Evolutionary conservation across 2,113 vertebrate species (phyloP).

Genomic region (Albula glossodonta): DNA sequence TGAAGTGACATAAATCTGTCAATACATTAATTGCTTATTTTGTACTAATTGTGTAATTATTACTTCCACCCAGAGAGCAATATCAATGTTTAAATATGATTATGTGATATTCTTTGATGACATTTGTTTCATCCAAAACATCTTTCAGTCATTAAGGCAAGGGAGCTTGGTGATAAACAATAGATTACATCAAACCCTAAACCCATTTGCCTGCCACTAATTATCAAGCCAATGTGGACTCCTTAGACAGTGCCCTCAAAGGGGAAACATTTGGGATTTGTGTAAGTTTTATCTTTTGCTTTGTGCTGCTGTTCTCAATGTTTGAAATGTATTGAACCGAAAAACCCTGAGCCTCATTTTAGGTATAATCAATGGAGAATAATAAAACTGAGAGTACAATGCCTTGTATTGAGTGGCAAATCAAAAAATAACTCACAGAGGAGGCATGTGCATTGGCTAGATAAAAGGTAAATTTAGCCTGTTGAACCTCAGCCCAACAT

Average conservation of each 20-base stretch:
- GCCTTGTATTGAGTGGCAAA: no score
- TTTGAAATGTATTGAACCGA: no score
- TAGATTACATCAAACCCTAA: background rate
- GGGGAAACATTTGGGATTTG: no score
- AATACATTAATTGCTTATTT: background rate
- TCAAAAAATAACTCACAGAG: no score
- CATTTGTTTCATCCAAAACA: background rate
- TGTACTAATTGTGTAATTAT: background rate
- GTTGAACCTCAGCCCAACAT: no score
- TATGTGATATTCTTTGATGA: background rate
- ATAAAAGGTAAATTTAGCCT: no score
- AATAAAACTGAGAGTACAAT: no score
- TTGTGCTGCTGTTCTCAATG: no score
- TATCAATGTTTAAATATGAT: background rate
- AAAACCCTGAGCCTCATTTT: no score
- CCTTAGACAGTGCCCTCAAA: no score
- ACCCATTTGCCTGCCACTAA: background rate
- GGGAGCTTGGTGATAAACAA: background rate
- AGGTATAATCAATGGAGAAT: no score
- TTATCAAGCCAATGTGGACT: background rate
- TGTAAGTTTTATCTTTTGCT: background rate
- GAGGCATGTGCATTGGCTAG: no score
- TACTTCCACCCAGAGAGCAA: background rate
- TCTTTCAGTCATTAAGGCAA: background rate
- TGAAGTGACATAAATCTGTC: background rate